Base-by-base conservation (phyloP, 2,113 vertebrate genomes). In the Gobius niger region DNA sequence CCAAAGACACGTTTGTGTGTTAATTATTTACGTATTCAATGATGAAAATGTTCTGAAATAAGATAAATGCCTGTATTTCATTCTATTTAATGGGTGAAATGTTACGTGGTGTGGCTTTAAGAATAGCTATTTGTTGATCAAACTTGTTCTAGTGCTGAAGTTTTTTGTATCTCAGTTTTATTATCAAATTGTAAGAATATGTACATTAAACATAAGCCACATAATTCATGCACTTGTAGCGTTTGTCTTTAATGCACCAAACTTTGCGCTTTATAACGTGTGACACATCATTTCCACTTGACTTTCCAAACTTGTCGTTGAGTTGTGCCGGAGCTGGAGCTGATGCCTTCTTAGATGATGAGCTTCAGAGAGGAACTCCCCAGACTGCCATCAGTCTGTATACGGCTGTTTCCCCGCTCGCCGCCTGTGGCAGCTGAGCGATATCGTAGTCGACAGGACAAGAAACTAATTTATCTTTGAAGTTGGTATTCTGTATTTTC, bases 391-490 rank as follows among this genome's bases (percentile, higher is more conserved):
- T 67, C 81, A 61, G 13, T 51, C 44, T 65, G 3, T 67, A 7
- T 65, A 61, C 19, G 7, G 5, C 46, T 50, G 63, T 63, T 46
- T 7, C 60, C 13, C 53, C 47, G 16, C 65, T 7, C 60, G 11
- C 53, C 47, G 16, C 65, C 47, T 51, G 63, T 53, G 41, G 7
- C 60, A 49, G 40, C 41, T 16, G 19, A 44, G 49, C 41, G 75
- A 67, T 83, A 72, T 76, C 65, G 65, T 66, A 19, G 65, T 73
- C 69, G 81, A 85, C 69, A 67, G 42, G 14, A 68, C 54, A 19
- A 77, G 70, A 76, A 67, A 51, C 62, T 65, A 74, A 81, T 80
- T 70, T 42, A 60, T 69, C 61, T 70, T 80, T 79, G 70, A 83
- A 75, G 65, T 75, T 76, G 34, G 68, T 63, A 34, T 53, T 64